Base-by-base conservation (phyloP, 92 coral and sea anemone species). In the Porites cylindrica region DNA sequence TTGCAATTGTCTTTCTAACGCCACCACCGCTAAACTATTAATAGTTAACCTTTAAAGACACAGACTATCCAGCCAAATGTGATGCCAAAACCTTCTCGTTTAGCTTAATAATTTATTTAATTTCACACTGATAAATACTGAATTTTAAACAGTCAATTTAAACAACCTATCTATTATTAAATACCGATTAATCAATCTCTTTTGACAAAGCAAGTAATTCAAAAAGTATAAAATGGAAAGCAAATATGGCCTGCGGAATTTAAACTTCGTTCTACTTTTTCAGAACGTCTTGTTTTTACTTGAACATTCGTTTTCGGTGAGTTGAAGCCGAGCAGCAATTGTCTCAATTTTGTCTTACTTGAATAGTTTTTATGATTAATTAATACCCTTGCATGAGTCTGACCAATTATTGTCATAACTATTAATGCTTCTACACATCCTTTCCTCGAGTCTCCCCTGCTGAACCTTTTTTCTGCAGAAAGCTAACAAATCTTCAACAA, bases 131-230 rank as follows among this genome's bases (percentile, higher is more conserved):
- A 38, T 83, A 61, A 83, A 43, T 83, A 72, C 72, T 74, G 24
- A 53, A 21, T 76, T 47, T 54, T 43, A 21, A 73, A 72, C 87
- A 74, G 59, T 65, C 53, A 81, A 72, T 73, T 83, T 83, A 73
- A 83, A 83, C 60, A 73, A 75, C 80, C 87, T 83, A 83, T 50
- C 87, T 83, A 83, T 43, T 52, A 74, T 52, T 83, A 83, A 83
- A 83, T 83, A 82, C 47, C 47, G 6, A 38, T 38, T 38, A 38
- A 38, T 69, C 51, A 23, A 66, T 67, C 20, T 72, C 60, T 82
- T 70, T 32, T 82, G 70, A 82, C 58, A 67, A 82, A 82, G 58
- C 77, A 29, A 70, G 32, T 47, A 19, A 50, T 65, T 1, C 53
- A 6, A 51, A 67, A 80, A 51, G 24, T 56, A 52, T 47, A 69